Conservation (phyloP, 2,797 vertebrate species). For the Melanotaenia parkinsoni region DNA sequence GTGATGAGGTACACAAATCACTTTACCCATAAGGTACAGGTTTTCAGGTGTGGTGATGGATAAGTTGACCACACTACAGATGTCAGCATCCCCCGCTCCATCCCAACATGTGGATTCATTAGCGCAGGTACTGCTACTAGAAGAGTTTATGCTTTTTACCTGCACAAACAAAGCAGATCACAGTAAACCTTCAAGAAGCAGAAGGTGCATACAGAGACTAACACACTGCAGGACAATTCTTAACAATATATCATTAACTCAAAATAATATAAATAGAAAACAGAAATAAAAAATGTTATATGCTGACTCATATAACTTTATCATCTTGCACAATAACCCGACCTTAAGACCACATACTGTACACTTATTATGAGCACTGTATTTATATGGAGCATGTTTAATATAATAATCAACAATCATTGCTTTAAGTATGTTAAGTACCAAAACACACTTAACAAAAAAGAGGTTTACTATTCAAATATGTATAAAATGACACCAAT, state of each 20-base stretch:
- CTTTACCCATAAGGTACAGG: conserved; percentile 95
- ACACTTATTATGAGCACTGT: too few species aligned
- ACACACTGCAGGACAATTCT: not conserved
- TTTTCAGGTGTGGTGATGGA: conserved; percentile 97
- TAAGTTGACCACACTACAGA: conserved; percentile 88
- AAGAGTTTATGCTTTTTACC: conserved; percentile 92
- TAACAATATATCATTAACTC: not conserved
- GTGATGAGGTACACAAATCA: not conserved
- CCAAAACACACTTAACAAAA: too few species aligned
- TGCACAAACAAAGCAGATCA: conserved; percentile 55
- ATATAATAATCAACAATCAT: too few species aligned
- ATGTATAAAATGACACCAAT: too few species aligned
- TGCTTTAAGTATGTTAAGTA: too few species aligned
- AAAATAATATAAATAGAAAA: not conserved
- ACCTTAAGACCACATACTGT: not conserved
- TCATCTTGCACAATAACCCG: not conserved
- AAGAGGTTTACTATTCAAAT: too few species aligned
- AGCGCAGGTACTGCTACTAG: conserved; percentile 90
- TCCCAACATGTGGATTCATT: conserved; percentile 93
- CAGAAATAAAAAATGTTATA: not conserved
- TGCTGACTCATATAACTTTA: not conserved
- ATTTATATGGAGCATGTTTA: too few species aligned
- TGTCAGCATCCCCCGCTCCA: conserved; percentile 83
- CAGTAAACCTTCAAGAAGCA: rapidly evolving
- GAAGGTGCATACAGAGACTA: not conserved